Conservation (phyloP, 2,113 vertebrate species). For the Sorex araneus region DNA sequence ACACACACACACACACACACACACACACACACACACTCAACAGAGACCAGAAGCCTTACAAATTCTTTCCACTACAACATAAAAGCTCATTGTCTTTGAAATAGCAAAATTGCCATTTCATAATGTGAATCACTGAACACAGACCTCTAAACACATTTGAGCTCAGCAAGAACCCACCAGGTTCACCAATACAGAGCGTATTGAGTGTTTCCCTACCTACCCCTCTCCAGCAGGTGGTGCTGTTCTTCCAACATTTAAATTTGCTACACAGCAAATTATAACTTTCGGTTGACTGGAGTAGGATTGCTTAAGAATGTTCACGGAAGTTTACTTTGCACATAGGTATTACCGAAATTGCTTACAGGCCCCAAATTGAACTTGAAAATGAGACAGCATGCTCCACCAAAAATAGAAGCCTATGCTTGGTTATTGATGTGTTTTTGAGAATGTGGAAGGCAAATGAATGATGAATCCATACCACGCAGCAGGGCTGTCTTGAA, state of each 20-base stretch:
- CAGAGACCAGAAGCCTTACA: neutral
- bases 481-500: conserved; percentile 44
- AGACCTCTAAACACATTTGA: neutral
- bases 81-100: neutral
- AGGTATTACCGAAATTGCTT: conserved; percentile 70
- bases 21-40: neutral
- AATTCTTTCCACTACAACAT: neutral
- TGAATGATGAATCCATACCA: conserved; percentile 47
- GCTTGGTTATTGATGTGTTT: conserved; percentile 41
- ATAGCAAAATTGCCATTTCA: neutral
- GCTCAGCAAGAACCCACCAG: neutral
- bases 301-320: conserved; percentile 63
- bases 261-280: neutral
- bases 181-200: neutral
- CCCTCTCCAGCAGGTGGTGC: conserved; percentile 89
- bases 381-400: conserved; percentile 59
- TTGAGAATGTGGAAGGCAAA: conserved; percentile 12
- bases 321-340: conserved; percentile 49
- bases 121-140: neutral
- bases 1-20: too few species aligned
- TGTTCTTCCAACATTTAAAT: conserved; percentile 80
- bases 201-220: neutral
- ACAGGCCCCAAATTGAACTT: conserved; percentile 49
- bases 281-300: conserved; percentile 56
- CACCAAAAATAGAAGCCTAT: conserved; percentile 32